Percentiles rank a stretch among this genome's conserved stretches.
Evolutionary conservation across 2,888 invertebrate genomes (phyloP).

Genomic region (Chaetoderma sp.): DNA sequence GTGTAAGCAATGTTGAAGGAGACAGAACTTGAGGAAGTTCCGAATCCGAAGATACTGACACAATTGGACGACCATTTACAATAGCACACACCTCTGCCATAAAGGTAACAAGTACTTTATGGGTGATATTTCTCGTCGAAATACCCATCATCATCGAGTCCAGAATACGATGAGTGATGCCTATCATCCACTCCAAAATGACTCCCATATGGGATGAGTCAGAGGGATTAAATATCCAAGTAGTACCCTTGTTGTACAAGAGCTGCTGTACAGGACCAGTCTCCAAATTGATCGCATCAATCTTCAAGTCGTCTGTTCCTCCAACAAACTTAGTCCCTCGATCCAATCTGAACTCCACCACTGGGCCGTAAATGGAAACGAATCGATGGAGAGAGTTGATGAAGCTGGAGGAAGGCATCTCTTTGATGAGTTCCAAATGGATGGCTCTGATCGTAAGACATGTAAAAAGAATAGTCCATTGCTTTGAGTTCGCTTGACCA

Average conservation of each 20-base stretch:
- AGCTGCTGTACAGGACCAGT: conserved; percentile 9
- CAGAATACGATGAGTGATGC: too few relatives aligned
- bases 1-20: too few relatives aligned
- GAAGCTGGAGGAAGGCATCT: conserved; percentile 28
- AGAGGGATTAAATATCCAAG: conserved; percentile 11
- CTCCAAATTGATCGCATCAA: conserved; percentile 16
- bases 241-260: background rate
- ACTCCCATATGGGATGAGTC: conserved; percentile 12
- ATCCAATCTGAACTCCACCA: conserved; percentile 25
- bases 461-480: conserved; percentile 36
- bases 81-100: too few relatives aligned
- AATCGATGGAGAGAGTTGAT: conserved; percentile 32
- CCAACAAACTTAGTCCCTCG: conserved; percentile 34
- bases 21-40: too few relatives aligned
- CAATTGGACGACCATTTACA: too few relatives aligned
- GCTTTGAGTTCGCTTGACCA: conserved; percentile 30
- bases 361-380: conserved; percentile 24
- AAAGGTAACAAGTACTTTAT: too few relatives aligned
- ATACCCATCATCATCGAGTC: too few relatives aligned
- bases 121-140: too few relatives aligned
- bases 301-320: conserved; percentile 11
- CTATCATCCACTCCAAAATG: too few relatives aligned
- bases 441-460: conserved; percentile 30
- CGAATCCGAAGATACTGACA: too few relatives aligned
- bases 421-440: conserved; percentile 35